phyloP scores from a whole-genome alignment of 2,113 vertebrate species.

The Neotragus moschatus region DNA sequence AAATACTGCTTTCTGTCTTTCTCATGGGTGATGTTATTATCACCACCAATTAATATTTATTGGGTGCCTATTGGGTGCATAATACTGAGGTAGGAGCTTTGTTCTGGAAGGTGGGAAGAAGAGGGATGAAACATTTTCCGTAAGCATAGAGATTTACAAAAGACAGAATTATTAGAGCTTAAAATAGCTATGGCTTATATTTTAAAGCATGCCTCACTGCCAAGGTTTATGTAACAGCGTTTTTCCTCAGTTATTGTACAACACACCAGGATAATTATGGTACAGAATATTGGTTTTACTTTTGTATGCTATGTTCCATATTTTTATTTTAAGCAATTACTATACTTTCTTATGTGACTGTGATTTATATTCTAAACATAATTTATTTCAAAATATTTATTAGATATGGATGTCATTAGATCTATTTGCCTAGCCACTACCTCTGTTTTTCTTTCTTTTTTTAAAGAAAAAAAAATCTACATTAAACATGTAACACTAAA shows the following conservation, averaged over 20 bases:
- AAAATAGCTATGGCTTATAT: constrained; percentile 44
- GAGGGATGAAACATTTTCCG: constrained; percentile 32
- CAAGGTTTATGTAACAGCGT: constrained; percentile 4
- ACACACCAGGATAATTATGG: background rate
- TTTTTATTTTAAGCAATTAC: background rate
- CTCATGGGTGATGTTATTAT: constrained; percentile 57
- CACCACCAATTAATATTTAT: constrained; percentile 67
- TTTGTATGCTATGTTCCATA: background rate
- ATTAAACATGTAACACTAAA: background rate
- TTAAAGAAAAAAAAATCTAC: background rate
- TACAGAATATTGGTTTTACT: background rate
- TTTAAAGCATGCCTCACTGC: constrained; percentile 24
- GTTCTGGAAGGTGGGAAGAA: background rate
- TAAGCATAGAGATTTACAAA: constrained; percentile 52
- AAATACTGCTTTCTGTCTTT: constrained; percentile 57
- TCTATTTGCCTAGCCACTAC: background rate
- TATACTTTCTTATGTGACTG: background rate
- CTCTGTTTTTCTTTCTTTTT: background rate
- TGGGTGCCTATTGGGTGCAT: background rate
- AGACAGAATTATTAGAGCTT: constrained; percentile 53
- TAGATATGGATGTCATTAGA: background rate
- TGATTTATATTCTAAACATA: background rate
- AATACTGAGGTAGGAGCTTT: constrained; percentile 45
- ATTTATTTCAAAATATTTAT: constrained; percentile 17
- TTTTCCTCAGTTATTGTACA: background rate